phyloP scores from a whole-genome alignment of 2,113 vertebrate genomes.

The Xerus inauris region DNA sequence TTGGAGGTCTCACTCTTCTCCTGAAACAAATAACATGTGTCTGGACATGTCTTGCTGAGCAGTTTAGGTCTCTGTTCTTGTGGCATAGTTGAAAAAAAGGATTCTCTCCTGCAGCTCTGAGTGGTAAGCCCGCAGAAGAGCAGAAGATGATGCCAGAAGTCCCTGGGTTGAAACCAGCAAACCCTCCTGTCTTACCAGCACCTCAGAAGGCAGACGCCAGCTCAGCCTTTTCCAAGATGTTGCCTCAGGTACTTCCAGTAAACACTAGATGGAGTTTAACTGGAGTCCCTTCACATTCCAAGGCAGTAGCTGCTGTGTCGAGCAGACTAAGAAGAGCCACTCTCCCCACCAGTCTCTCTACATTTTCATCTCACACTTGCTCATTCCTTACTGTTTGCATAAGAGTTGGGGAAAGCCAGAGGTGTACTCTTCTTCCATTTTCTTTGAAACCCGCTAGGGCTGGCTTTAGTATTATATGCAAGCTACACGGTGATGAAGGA shows the following conservation, averaged over 20 bases:
- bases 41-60: accelerated
- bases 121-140: constrained; percentile 69
- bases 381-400: background rate
- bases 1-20: accelerated
- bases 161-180: constrained; percentile 83
- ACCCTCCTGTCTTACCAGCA: constrained; percentile 86
- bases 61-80: background rate
- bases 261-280: accelerated
- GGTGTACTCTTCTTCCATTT: accelerated
- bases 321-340: background rate
- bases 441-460: accelerated
- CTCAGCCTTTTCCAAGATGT: constrained; percentile 72
- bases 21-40: background rate
- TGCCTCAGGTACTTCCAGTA: constrained; percentile 85
- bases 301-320: accelerated
- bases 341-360: accelerated
- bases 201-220: constrained; percentile 79
- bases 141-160: constrained; percentile 83
- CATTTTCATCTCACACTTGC: accelerated
- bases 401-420: background rate
- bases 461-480: background rate
- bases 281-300: background rate
- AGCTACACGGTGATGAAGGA: too few relatives aligned
- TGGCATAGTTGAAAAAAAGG: accelerated
- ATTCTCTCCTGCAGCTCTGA: constrained; percentile 81